Evolutionary conservation across 2,113 vertebrate species (phyloP).

Genomic region (Setophaga kirtlandii): DNA sequence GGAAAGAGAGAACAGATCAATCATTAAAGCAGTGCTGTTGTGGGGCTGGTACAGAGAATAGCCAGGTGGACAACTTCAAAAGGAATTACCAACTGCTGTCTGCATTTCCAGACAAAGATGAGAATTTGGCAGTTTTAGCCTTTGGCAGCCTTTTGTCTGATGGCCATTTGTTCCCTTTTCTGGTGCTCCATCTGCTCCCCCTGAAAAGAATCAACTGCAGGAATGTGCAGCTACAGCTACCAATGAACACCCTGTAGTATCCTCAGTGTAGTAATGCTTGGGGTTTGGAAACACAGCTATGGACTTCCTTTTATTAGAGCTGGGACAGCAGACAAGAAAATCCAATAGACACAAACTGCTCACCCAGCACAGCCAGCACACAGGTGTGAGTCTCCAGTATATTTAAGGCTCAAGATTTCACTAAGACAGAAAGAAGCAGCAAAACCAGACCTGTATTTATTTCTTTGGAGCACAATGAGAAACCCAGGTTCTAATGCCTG

Average conservation of each 20-base stretch:
- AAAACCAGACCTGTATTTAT: not conserved
- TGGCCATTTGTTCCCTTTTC: not conserved
- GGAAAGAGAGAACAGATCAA: not conserved
- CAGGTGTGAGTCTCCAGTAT: not conserved
- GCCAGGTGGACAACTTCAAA: constrained; percentile 14
- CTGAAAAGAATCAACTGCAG: not conserved
- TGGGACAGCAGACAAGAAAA: not conserved
- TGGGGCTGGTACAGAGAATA: not conserved
- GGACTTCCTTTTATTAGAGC: not conserved
- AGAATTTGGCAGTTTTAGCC: not conserved
- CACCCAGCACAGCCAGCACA: not conserved
- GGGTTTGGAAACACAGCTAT: not conserved
- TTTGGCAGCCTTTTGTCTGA: constrained; percentile 1
- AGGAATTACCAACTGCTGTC: constrained; percentile 9
- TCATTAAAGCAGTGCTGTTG: not conserved
- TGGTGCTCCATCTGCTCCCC: constrained; percentile 20
- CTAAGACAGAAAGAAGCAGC: not conserved
- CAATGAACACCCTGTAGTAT: not conserved
- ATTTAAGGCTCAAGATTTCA: not conserved
- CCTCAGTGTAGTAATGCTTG: not conserved
- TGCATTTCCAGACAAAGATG: constrained; percentile 9
- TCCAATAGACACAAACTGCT: not conserved
- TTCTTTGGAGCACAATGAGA: not conserved
- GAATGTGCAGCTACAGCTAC: not conserved
- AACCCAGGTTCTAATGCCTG: not conserved